These are phyloP conservation scores for Setipinna tenuifilis DNA, from an alignment of 2,797 vertebrate species.

Conservation along the genomic window DNA sequence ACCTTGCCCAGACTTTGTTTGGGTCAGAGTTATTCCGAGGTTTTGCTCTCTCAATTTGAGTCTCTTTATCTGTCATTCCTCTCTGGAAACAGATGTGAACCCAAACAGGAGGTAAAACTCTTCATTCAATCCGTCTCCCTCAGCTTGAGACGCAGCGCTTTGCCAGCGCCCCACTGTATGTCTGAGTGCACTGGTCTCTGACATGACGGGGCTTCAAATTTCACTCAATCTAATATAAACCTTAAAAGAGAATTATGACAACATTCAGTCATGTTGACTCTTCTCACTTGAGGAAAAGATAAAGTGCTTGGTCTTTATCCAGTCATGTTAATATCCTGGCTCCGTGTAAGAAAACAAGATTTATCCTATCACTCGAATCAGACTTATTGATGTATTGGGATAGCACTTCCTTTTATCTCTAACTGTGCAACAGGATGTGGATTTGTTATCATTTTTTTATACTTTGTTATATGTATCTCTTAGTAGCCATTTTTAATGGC, in stretches of 20 bases:
- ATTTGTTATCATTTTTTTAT: background rate
- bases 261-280: conserved; percentile 45
- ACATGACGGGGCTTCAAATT: conserved; percentile 40
- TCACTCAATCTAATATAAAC: conserved; percentile 53
- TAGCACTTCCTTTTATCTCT: background rate
- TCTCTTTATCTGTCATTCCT: conserved; percentile 73
- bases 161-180: conserved; percentile 48
- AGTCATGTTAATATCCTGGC: conserved; percentile 17
- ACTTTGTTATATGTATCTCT: no score
- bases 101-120: conserved; percentile 64
- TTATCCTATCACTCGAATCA: background rate
- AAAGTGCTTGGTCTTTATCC: conserved; percentile 3
- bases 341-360: background rate
- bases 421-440: background rate
- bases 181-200: background rate
- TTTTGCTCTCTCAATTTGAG: conserved; percentile 73
- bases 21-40: conserved; percentile 76
- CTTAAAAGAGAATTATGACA: conserved; percentile 47
- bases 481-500: no score
- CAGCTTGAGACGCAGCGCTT: conserved; percentile 46
- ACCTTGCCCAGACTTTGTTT: conserved; percentile 80
- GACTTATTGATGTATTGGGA: conserved; percentile 1
- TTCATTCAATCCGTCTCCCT: conserved; percentile 37
- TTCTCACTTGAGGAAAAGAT: conserved; percentile 25
- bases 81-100: conserved; percentile 79